Evolutionary conservation across 2,888 invertebrate species (phyloP).

Genomic region (Apamea crenata): DNA sequence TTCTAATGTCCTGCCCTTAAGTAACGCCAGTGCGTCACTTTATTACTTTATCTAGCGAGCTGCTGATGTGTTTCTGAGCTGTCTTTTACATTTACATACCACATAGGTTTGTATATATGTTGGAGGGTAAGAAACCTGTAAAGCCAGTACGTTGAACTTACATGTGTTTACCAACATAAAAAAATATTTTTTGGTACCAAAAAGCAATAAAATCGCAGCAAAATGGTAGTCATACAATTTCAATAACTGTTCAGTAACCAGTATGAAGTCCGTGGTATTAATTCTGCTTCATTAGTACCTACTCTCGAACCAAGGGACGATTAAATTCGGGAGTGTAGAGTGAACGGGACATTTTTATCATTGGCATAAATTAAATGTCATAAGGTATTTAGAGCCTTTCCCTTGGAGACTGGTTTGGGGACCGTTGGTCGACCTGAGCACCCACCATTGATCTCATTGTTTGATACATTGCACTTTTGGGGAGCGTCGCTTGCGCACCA

Average conservation of each 20-base stretch:
- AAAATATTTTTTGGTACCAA: constrained; percentile 16
- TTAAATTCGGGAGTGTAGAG: constrained; percentile 68
- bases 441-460: constrained; percentile 82
- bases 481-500: constrained; percentile 75
- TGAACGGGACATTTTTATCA: constrained; percentile 76
- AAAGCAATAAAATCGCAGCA: not conserved
- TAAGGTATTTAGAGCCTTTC: constrained; percentile 72
- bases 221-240: constrained; percentile 8
- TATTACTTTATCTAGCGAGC: constrained; percentile 16
- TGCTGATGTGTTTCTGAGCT: constrained; percentile 10
- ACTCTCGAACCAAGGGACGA: constrained; percentile 47
- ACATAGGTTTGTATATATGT: not conserved
- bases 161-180: constrained; percentile 6
- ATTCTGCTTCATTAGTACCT: constrained; percentile 57
- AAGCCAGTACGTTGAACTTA: constrained; percentile 47
- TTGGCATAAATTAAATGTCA: constrained; percentile 75
- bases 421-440: constrained; percentile 86
- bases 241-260: constrained; percentile 22
- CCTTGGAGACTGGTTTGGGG: constrained; percentile 82
- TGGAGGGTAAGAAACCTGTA: constrained; percentile 23
- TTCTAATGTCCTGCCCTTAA: constrained; percentile 34
- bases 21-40: constrained; percentile 17
- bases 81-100: constrained; percentile 10
- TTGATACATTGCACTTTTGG: constrained; percentile 86
- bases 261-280: constrained; percentile 26